These are phyloP conservation scores for Otolemur garnettii DNA, from an alignment of 2,113 vertebrate genomes.

Conservation along the genomic window DNA sequence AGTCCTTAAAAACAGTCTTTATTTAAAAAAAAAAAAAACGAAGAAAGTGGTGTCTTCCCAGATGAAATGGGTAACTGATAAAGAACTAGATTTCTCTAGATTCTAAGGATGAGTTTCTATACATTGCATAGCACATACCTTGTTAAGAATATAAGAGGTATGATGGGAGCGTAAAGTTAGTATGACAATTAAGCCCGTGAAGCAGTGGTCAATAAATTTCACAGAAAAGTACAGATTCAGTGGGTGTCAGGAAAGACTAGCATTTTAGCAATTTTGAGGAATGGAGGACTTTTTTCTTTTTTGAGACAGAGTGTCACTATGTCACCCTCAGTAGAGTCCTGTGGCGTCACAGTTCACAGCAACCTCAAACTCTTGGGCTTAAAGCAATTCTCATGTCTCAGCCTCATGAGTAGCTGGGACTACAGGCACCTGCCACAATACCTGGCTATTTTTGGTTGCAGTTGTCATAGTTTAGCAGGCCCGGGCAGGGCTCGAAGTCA, in stretches of 20 bases:
- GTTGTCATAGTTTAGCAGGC: too few relatives aligned
- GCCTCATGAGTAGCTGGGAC: too few relatives aligned
- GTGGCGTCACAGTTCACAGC: too few relatives aligned
- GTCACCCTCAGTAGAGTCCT: too few relatives aligned
- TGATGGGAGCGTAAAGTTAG: too few relatives aligned
- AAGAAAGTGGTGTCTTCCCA: not conserved
- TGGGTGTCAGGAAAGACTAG: conserved; percentile 1
- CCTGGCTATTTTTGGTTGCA: too few relatives aligned
- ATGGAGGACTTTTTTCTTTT: not conserved
- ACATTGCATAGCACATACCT: not conserved
- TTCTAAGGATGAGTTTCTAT: not conserved
- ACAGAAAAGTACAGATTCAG: conserved; percentile 63
- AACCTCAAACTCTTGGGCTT: too few relatives aligned
- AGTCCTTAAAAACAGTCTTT: not conserved
- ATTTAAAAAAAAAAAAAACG: not conserved
- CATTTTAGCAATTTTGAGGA: conserved; percentile 18
- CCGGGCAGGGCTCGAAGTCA: too few relatives aligned
- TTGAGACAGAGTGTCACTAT: too few relatives aligned
- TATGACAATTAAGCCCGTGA: too few relatives aligned
- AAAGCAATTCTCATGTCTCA: too few relatives aligned
- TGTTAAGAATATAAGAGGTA: not conserved
- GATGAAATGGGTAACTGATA: not conserved
- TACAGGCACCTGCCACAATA: too few relatives aligned
- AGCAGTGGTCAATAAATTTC: conserved; percentile 10
- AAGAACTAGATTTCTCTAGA: not conserved